phyloP scores from a whole-genome alignment of 2,797 vertebrate species.

The Cyprinodon diabolis region DNA sequence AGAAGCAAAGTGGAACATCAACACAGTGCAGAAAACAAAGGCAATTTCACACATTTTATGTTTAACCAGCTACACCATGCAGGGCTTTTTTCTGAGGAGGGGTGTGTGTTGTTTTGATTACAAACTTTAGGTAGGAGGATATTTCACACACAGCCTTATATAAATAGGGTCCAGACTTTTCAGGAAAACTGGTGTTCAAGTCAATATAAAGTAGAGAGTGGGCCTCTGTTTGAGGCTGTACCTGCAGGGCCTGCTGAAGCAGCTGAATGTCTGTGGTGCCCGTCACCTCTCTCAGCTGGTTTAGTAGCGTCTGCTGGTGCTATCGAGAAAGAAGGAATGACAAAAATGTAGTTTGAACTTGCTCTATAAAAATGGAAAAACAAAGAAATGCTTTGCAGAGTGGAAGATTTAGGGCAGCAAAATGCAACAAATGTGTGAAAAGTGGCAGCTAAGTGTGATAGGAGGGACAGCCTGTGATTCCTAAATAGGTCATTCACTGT shows the following conservation, averaged over 20 bases:
- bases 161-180: not conserved
- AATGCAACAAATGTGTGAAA: not conserved
- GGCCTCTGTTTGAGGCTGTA: conserved; percentile 55
- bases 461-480: not conserved
- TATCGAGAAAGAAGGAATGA: conserved; percentile 53
- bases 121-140: not conserved
- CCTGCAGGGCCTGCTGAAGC: conserved; percentile 97
- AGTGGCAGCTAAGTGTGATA: too few species aligned
- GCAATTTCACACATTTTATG: not conserved
- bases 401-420: not conserved
- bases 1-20: not conserved
- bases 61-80: conserved; percentile 3
- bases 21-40: not conserved
- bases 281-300: conserved; percentile 97
- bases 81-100: not conserved
- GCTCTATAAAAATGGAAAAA: not conserved
- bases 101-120: not conserved
- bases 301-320: conserved; percentile 98
- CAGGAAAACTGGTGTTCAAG: not conserved
- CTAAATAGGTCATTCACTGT: not conserved
- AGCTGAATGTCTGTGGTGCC: conserved; percentile 96
- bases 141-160: not conserved
- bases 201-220: not conserved
- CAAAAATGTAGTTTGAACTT: not conserved
- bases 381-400: not conserved